Conservation (phyloP, 2,888 invertebrate genomes). For the Eupelmus urozonus region DNA sequence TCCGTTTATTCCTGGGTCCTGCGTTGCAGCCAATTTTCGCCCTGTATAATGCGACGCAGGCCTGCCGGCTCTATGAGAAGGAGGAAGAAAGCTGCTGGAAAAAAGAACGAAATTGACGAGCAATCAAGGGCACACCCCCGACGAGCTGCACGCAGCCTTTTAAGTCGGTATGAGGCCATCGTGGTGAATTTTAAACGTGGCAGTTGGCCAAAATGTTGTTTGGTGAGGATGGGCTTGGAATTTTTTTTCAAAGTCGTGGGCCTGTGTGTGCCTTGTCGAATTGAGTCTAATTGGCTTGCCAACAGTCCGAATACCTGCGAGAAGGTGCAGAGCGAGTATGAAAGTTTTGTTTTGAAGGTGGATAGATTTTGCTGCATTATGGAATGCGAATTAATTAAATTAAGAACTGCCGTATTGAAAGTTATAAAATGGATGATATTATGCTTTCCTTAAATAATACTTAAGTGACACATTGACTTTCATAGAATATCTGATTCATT, state of each 20-base stretch:
- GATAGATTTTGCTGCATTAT: slow-evolving; percentile 5
- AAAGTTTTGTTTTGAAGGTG: not conserved
- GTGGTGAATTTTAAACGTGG: slow-evolving; percentile 1
- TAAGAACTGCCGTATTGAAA: not conserved
- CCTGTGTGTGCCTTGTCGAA: not conserved
- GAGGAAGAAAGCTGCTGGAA: not conserved
- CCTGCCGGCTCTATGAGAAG: not conserved
- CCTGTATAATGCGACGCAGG: not conserved
- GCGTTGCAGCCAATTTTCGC: slow-evolving; percentile 26
- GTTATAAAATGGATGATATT: too few species aligned
- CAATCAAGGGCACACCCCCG: slow-evolving; percentile 26
- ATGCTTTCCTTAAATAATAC: too few species aligned
- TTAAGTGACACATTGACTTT: too few species aligned
- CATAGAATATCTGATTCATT: too few species aligned
- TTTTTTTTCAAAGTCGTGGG: not conserved
- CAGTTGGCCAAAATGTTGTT: slow-evolving; percentile 41
- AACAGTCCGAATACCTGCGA: slow-evolving; percentile 21
- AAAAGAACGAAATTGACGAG: slow-evolving; percentile 45
- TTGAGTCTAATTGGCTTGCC: slow-evolving; percentile 29
- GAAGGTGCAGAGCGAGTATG: not conserved
- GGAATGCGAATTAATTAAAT: slow-evolving; percentile 9
- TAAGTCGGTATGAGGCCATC: slow-evolving; percentile 15
- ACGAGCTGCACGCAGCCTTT: not conserved
- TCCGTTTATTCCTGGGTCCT: slow-evolving; percentile 25
- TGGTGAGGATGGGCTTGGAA: not conserved